Evolutionary conservation across 2,797 vertebrate genomes (phyloP).

Genomic region (Hirundo rustica): DNA sequence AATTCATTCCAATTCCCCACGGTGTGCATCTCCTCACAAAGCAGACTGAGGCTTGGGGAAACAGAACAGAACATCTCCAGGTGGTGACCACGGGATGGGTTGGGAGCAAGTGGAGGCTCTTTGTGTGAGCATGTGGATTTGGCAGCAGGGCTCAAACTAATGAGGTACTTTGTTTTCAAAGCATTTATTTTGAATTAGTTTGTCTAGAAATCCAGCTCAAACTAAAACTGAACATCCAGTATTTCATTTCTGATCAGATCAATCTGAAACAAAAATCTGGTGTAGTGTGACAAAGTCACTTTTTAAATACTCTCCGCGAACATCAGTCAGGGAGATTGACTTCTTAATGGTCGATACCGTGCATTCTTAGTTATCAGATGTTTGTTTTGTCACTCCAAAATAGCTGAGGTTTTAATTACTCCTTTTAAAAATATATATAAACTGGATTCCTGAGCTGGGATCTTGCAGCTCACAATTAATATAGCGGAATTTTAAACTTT

Average conservation of each 20-base stretch:
- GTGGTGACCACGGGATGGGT: neutral
- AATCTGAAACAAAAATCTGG: neutral
- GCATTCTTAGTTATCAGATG: neutral
- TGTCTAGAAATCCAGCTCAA: neutral
- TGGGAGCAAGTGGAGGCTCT: neutral
- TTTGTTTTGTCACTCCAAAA: neutral
- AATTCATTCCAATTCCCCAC: neutral
- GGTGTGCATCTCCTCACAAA: neutral
- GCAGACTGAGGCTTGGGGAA: neutral
- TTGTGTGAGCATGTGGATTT: rapidly evolving
- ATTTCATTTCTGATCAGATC: neutral
- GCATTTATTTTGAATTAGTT: neutral
- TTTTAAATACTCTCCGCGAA: neutral
- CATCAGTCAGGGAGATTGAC: neutral
- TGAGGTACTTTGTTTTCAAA: neutral
- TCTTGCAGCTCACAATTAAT: neutral
- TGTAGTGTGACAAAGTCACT: neutral
- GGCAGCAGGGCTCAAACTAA: neutral
- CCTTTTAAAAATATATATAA: neutral
- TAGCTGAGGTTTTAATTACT: neutral
- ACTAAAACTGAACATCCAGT: neutral
- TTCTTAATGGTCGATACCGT: rapidly evolving
- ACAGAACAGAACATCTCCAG: neutral
- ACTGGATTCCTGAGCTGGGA: neutral
- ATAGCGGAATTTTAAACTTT: neutral